phyloP scores from a whole-genome alignment of 2,888 invertebrate species.

The Tyria jacobaeae region DNA sequence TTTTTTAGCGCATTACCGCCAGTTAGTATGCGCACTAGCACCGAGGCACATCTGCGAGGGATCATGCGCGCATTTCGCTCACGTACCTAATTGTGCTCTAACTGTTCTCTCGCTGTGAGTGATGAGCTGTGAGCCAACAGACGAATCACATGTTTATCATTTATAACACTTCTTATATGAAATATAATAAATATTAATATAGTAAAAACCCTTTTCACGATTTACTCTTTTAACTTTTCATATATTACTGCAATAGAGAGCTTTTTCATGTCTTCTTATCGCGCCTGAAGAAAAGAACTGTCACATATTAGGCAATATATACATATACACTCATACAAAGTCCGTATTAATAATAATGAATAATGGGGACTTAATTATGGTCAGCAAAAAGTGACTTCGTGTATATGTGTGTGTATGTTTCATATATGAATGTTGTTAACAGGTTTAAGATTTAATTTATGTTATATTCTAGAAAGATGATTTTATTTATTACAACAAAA shows the following conservation, averaged over 20 bases:
- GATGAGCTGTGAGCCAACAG: slow-evolving; percentile 7
- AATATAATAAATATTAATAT: slow-evolving; percentile 5
- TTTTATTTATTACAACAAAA: too few species aligned
- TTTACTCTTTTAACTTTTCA: slow-evolving; percentile 11
- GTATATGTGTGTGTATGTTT: too few species aligned
- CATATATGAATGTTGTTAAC: too few species aligned
- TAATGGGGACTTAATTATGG: too few species aligned
- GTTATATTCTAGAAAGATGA: too few species aligned
- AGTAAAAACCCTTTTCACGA: slow-evolving; percentile 3
- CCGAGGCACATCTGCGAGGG: slow-evolving; percentile 36
- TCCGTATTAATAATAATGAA: too few species aligned
- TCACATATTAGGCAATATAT: too few species aligned
- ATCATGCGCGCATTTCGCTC: slow-evolving; percentile 57
- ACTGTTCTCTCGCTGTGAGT: slow-evolving; percentile 38
- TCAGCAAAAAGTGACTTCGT: too few species aligned
- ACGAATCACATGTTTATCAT: not conserved
- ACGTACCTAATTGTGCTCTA: slow-evolving; percentile 72
- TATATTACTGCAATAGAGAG: slow-evolving; percentile 4
- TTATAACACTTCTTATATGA: not conserved
- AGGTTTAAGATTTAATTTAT: too few species aligned
- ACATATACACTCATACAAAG: too few species aligned
- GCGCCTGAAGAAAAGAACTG: too few species aligned
- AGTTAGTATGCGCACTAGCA: slow-evolving; percentile 47
- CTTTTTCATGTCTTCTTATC: too few species aligned
- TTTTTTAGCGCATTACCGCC: slow-evolving; percentile 34